These are phyloP conservation scores for Pelagia noctiluca DNA, from an alignment of 30 jellyfish, hydroid and myxozoan genomes.

Conservation along the genomic window DNA sequence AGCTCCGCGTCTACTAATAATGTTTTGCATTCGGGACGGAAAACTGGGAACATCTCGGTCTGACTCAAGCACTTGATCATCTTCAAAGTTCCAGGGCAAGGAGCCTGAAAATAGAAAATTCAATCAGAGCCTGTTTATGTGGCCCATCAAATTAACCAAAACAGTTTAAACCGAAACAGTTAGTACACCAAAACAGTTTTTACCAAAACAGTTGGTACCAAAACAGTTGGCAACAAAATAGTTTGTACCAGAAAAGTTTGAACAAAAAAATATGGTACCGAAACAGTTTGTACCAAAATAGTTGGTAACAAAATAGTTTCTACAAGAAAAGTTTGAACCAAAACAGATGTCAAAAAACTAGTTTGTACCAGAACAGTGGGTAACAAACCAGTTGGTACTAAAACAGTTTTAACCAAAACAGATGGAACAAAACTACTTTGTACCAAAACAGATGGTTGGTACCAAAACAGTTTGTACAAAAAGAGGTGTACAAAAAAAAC, in stretches of 20 bases:
- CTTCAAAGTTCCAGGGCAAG: constrained; percentile 26
- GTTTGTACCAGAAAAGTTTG: not conserved
- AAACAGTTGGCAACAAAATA: not conserved
- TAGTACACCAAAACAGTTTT: not conserved
- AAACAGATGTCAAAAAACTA: not conserved
- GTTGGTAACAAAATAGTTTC: not conserved
- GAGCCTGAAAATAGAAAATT: constrained; percentile 6
- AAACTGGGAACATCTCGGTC: not conserved
- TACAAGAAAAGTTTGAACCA: not conserved
- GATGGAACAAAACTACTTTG: not conserved
- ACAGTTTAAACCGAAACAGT: not conserved
- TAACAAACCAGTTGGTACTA: too few relatives aligned
- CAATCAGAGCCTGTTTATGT: not conserved
- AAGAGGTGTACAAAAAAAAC: not conserved
- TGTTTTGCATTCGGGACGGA: not conserved
- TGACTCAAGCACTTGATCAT: constrained; percentile 8
- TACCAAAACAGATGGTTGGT: not conserved
- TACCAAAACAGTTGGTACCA: not conserved
- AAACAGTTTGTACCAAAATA: not conserved
- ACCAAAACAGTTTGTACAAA: not conserved
- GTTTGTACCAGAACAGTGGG: not conserved
- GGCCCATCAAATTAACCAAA: not conserved
- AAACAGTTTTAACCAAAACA: not conserved
- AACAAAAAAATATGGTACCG: not conserved
- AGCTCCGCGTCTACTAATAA: not conserved